These are phyloP conservation scores for Macquaria australasica DNA, from an alignment of 2,113 vertebrate species.

Conservation along the genomic window DNA sequence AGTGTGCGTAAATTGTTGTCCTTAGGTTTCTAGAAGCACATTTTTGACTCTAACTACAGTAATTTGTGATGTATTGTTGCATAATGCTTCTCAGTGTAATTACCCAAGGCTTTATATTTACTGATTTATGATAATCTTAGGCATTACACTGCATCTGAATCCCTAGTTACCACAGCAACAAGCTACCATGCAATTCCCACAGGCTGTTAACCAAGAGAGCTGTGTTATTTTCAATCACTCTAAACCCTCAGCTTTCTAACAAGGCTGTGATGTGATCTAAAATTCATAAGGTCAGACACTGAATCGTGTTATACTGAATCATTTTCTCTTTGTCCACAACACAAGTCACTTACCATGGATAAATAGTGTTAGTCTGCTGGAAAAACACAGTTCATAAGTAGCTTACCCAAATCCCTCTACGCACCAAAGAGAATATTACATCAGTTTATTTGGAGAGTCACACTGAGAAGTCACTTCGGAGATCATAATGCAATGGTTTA, in stretches of 20 bases:
- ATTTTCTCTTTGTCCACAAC: slow-evolving; percentile 1
- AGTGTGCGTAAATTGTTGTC: neutral
- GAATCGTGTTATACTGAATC: neutral
- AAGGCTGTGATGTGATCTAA: neutral
- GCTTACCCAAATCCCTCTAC: neutral
- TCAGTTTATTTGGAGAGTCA: neutral
- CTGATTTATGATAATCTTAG: slow-evolving; percentile 23
- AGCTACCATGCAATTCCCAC: slow-evolving; percentile 22
- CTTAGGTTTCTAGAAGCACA: neutral
- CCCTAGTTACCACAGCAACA: slow-evolving; percentile 62
- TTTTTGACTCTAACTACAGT: neutral
- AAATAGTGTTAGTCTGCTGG: neutral
- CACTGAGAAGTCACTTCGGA: neutral
- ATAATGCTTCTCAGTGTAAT: neutral
- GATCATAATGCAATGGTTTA: too few species aligned
- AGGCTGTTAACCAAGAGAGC: slow-evolving; percentile 4
- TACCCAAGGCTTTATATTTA: slow-evolving; percentile 10
- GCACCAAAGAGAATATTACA: neutral
- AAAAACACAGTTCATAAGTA: neutral
- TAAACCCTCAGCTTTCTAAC: slow-evolving; percentile 7
- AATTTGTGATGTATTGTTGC: neutral
- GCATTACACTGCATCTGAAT: slow-evolving; percentile 32
- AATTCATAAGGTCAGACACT: slow-evolving; percentile 14
- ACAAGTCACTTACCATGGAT: neutral
- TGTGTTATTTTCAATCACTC: slow-evolving; percentile 12